A percentile compares a stretch with the other conserved stretches of the same genome.
Evolutionary conservation across 1,140 invertebrate genomes (phyloP).

Genomic region (Amyelois transitella): DNA sequence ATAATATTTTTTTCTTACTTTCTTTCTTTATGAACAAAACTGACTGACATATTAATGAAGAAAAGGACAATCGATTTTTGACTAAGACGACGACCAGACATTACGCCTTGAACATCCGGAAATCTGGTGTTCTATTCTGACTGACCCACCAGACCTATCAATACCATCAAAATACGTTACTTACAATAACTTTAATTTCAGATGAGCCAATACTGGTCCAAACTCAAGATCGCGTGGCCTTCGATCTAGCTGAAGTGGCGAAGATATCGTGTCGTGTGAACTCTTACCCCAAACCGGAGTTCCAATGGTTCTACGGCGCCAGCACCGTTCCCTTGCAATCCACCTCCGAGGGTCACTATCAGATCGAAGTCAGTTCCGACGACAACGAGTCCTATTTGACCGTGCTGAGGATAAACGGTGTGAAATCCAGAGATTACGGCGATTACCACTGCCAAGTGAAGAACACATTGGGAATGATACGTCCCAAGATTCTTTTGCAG

Average conservation of each 20-base stretch:
- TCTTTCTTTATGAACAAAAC: too few relatives aligned
- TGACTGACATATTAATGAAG: too few relatives aligned
- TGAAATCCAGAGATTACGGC: conserved; percentile 88
- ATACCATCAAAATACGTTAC: neutral
- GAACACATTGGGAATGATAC: conserved; percentile 84
- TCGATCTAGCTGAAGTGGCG: conserved; percentile 87
- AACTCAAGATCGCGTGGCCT: conserved; percentile 92
- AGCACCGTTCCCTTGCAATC: conserved; percentile 82
- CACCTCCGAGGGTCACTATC: conserved; percentile 89
- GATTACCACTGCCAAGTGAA: conserved; percentile 91
- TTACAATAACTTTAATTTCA: conserved; percentile 35
- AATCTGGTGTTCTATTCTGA: too few relatives aligned
- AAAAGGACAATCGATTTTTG: too few relatives aligned
- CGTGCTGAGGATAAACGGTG: conserved; percentile 83
- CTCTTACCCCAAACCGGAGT: conserved; percentile 92
- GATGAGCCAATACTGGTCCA: conserved; percentile 90
- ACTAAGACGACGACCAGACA: too few relatives aligned
- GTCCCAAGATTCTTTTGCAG: conserved; percentile 86
- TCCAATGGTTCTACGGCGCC: conserved; percentile 90
- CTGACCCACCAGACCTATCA: too few relatives aligned
- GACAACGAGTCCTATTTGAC: conserved; percentile 91
- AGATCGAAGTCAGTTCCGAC: conserved; percentile 85
- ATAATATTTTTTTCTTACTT: too few relatives aligned
- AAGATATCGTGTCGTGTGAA: conserved; percentile 91
- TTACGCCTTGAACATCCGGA: too few relatives aligned